phyloP scores from a whole-genome alignment of 2,888 invertebrate species.

The Drosophila ezoana region DNA sequence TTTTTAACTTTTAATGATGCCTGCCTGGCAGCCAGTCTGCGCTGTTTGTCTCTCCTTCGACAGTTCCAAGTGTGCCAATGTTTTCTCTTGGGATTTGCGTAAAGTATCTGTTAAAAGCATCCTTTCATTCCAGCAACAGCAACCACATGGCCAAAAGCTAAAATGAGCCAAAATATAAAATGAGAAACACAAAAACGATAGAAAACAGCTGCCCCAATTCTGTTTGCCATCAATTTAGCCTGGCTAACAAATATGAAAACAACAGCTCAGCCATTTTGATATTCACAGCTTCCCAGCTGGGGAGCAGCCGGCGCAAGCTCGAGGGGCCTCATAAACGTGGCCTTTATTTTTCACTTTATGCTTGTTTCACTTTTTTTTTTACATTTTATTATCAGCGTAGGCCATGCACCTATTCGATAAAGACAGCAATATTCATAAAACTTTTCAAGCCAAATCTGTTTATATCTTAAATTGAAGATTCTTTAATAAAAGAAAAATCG shows the following conservation, averaged over 20 bases:
- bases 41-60: conserved; percentile 18
- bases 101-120: conserved; percentile 81
- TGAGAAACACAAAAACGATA: conserved; percentile 14
- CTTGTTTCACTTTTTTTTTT: not conserved
- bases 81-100: conserved; percentile 79
- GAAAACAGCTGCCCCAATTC: conserved; percentile 62
- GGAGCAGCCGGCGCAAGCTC: conserved; percentile 11
- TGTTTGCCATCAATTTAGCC: conserved; percentile 73
- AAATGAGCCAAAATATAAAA: conserved; percentile 26
- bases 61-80: conserved; percentile 70
- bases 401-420: conserved; percentile 15
- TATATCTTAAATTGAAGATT: too few relatives aligned
- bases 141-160: conserved; percentile 61
- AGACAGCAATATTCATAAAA: too few relatives aligned
- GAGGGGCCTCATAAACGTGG: conserved; percentile 39
- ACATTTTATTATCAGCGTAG: conserved; percentile 18
- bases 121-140: conserved; percentile 58
- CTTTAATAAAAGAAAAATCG: too few relatives aligned
- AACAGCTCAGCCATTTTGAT: conserved; percentile 28
- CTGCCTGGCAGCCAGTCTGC: conserved; percentile 12
- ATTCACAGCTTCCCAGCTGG: conserved; percentile 31
- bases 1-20: conserved; percentile 80
- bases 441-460: too few relatives aligned
- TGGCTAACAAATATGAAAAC: conserved; percentile 50
- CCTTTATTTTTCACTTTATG: conserved; percentile 35